Evolutionary conservation across 2,113 vertebrate species (phyloP).

Genomic region (Motacilla tschutschensis): DNA sequence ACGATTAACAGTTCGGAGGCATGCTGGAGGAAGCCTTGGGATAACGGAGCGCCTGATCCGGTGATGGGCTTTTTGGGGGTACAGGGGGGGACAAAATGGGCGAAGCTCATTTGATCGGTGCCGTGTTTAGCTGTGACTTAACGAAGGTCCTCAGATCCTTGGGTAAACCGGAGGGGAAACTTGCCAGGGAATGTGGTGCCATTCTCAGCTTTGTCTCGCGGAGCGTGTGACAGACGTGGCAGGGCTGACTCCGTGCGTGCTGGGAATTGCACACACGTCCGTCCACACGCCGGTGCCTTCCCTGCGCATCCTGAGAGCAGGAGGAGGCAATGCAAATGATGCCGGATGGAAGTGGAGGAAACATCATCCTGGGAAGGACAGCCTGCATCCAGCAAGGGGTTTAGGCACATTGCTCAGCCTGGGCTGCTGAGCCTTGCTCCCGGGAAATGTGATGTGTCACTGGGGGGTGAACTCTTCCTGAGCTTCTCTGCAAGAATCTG

Average conservation of each 20-base stretch:
- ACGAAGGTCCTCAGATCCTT: background rate
- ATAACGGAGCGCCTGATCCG: background rate
- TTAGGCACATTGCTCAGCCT: background rate
- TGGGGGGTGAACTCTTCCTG: background rate
- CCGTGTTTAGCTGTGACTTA: background rate
- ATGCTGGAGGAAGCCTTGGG: background rate
- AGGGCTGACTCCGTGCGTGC: background rate
- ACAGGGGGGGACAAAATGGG: background rate
- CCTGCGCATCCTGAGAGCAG: background rate
- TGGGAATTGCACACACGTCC: background rate
- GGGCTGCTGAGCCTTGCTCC: background rate
- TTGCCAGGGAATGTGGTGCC: background rate
- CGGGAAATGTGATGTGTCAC: background rate
- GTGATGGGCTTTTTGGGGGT: background rate
- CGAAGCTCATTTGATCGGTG: accelerated
- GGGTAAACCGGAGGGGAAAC: background rate
- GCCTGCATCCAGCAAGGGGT: background rate
- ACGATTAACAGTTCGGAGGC: background rate
- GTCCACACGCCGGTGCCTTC: background rate
- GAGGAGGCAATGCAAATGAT: background rate
- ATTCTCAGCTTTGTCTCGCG: conserved; percentile 37
- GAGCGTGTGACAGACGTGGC: conserved; percentile 13
- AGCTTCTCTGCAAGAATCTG: background rate
- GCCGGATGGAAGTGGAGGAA: background rate
- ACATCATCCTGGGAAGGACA: background rate